Conservation (phyloP, 2,113 vertebrate genomes). For the Platichthys flesus region DNA sequence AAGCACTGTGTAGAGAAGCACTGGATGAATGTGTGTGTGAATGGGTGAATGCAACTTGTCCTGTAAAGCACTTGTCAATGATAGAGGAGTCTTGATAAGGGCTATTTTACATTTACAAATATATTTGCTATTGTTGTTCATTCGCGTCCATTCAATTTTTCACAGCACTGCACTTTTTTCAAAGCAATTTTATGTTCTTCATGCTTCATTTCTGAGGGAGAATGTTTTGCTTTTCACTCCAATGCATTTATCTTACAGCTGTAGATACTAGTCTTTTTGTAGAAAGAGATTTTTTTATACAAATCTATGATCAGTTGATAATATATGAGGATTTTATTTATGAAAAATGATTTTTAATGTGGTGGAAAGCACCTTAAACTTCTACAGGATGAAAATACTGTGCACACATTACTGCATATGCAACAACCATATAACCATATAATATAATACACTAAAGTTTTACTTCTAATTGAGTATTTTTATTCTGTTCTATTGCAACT, state of each 20-base stretch:
- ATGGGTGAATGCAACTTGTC: too few relatives aligned
- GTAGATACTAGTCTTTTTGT: not conserved
- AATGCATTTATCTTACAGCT: not conserved
- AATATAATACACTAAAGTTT: not conserved
- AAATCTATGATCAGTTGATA: not conserved
- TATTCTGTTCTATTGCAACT: not conserved
- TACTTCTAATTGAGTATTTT: too few relatives aligned
- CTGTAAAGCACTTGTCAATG: too few relatives aligned
- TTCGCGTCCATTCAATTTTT: not conserved
- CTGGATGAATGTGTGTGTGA: too few relatives aligned
- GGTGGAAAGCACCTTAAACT: not conserved
- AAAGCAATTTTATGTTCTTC: not conserved
- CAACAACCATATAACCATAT: not conserved
- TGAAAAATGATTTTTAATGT: not conserved
- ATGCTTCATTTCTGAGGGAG: not conserved
- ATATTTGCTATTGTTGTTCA: too few relatives aligned
- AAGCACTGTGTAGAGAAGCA: too few relatives aligned
- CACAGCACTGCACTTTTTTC: not conserved
- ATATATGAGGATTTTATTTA: not conserved
- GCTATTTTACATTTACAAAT: not conserved
- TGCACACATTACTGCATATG: not conserved
- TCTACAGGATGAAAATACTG: not conserved
- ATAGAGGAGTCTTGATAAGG: too few relatives aligned
- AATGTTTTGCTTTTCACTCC: not conserved
- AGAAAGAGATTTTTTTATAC: not conserved